A percentile compares a stretch with the other conserved stretches of the same genome.
Conservation (phyloP, 2,888 invertebrate genomes). For the Heliconius ethilla region DNA sequence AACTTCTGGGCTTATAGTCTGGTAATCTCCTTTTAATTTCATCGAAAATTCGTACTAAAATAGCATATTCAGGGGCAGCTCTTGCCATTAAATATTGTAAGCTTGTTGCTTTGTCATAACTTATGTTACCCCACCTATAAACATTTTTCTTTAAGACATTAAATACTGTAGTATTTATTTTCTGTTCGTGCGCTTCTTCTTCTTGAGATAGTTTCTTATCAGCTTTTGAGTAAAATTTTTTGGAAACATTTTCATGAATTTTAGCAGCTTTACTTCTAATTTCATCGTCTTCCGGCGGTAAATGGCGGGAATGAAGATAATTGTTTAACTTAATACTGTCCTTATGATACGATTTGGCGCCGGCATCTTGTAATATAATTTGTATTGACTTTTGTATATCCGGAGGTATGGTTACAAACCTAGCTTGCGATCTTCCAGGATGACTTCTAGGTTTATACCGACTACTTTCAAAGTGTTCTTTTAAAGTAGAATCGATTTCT, state of each 20-base stretch:
- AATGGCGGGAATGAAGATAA: conserved; percentile 83
- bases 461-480: conserved; percentile 75
- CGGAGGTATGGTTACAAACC: conserved; percentile 81
- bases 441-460: conserved; percentile 86
- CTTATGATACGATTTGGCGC: conserved; percentile 77
- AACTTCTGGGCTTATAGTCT: conserved; percentile 87
- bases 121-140: conserved; percentile 88
- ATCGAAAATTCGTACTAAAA: conserved; percentile 85
- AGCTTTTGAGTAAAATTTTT: conserved; percentile 58
- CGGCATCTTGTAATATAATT: conserved; percentile 81
- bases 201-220: conserved; percentile 56
- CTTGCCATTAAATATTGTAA: conserved; percentile 87
- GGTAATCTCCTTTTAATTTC: conserved; percentile 86
- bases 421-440: conserved; percentile 85
- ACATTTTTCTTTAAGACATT: conserved; percentile 82
- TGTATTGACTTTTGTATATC: conserved; percentile 82
- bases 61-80: conserved; percentile 88
- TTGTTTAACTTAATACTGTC: conserved; percentile 81
- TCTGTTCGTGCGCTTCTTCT: conserved; percentile 68
- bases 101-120: conserved; percentile 84
- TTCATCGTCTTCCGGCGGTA: conserved; percentile 84
- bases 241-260: conserved; percentile 65
- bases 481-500: conserved; percentile 76
- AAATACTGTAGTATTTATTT: conserved; percentile 79
- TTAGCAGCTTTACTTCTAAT: conserved; percentile 71